These are phyloP conservation scores for Macrobrachium nipponense DNA, from an alignment of 1,140 invertebrate genomes.

Conservation along the genomic window DNA sequence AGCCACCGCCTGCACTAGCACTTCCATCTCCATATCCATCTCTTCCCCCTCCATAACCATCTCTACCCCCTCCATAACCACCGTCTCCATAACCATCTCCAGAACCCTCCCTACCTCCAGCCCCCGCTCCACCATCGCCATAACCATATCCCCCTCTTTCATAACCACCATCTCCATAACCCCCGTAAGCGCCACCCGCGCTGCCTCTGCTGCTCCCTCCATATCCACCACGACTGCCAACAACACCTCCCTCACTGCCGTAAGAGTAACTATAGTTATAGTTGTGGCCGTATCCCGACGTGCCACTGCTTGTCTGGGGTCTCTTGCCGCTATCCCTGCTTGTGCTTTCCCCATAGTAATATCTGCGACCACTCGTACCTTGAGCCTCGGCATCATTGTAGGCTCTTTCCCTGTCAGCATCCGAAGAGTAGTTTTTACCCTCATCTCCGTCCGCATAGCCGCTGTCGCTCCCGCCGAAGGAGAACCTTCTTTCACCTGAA, in stretches of 20 bases:
- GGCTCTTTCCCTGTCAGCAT: no score
- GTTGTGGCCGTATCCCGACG: constrained; percentile 3
- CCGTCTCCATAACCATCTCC: not conserved
- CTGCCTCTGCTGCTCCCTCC: not conserved
- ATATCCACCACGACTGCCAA: not conserved
- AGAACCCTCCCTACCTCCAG: not conserved
- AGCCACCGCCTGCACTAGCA: not conserved
- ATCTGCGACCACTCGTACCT: no score
- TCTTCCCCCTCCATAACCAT: not conserved
- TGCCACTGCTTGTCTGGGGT: not conserved
- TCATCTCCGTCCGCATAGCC: no score
- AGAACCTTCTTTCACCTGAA: no score
- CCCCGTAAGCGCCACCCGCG: not conserved
- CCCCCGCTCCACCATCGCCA: constrained; percentile 1
- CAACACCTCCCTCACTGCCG: not conserved
- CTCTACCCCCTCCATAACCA: not conserved
- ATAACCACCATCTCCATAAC: not conserved
- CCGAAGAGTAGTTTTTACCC: no score
- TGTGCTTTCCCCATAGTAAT: not conserved
- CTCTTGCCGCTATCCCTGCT: not conserved
- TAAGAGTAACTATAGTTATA: constrained; percentile 6
- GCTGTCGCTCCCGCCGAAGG: no score
- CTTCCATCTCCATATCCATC: not conserved
- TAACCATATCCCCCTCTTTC: not conserved
- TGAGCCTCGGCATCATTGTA: no score